Evolutionary conservation across 1,140 invertebrate genomes (phyloP).

Genomic region (Scaptomyza montana): DNA sequence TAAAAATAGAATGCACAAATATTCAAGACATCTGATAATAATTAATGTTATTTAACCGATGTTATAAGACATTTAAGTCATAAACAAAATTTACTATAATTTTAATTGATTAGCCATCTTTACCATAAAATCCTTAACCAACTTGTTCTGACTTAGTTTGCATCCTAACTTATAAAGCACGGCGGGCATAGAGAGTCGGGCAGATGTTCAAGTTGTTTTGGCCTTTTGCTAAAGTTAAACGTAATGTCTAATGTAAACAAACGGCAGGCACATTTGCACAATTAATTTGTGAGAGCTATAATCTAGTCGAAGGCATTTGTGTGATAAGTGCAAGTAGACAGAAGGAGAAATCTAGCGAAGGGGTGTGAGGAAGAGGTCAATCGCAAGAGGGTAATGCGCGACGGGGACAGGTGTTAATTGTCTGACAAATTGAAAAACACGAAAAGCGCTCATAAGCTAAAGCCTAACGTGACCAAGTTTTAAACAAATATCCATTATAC

Average conservation of each 20-base stretch:
- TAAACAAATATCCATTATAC: conserved; percentile 68
- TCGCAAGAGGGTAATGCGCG: conserved; percentile 5
- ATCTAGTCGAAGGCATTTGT: conserved; percentile 41
- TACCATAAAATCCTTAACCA: no score
- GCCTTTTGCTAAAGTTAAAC: conserved; percentile 32
- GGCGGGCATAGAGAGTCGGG: conserved; percentile 27
- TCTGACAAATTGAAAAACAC: conserved; percentile 73
- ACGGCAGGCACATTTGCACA: conserved; percentile 65
- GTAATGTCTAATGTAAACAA: conserved; percentile 66
- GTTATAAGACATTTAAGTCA: no score
- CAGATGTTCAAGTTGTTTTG: conserved; percentile 25
- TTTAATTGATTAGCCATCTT: neutral
- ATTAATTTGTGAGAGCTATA: conserved; percentile 54
- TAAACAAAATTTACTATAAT: neutral
- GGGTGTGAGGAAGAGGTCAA: neutral
- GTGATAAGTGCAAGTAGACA: conserved; percentile 36
- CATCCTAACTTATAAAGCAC: conserved; percentile 56
- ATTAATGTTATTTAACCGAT: no score
- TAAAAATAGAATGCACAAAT: no score
- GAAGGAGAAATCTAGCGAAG: conserved; percentile 45
- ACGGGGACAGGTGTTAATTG: conserved; percentile 70
- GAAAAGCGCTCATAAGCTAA: conserved; percentile 68
- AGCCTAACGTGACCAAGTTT: conserved; percentile 41
- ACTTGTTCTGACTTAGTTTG: neutral
- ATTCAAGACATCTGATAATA: no score